A percentile compares a stretch with the other conserved stretches of the same genome.
Evolutionary conservation across 2,888 invertebrate species (phyloP).

Genomic region (Machimus rusticus): DNA sequence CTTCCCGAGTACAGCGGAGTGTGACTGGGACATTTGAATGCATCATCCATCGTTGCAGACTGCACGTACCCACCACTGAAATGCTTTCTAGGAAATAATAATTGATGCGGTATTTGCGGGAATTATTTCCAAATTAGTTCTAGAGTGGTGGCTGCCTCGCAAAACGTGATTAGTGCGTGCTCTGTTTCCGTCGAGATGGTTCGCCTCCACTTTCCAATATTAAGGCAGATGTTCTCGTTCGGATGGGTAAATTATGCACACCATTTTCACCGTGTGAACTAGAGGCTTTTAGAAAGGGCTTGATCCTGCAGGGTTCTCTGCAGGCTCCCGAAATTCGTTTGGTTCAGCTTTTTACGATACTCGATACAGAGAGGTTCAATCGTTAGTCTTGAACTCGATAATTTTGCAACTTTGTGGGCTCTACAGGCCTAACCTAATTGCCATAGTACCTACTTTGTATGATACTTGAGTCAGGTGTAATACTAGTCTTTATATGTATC

Average conservation of each 20-base stretch:
- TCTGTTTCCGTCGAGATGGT: neutral
- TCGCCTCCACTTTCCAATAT: neutral
- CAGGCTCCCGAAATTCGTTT: neutral
- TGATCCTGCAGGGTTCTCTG: neutral
- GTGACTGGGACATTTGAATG: neutral
- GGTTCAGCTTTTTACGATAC: neutral
- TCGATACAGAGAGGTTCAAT: neutral
- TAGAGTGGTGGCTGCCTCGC: neutral
- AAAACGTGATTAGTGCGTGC: neutral
- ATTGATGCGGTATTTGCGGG: slow-evolving; percentile 7
- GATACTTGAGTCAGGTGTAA: neutral
- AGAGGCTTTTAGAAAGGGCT: neutral
- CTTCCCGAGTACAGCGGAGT: neutral
- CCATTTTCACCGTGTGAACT: neutral
- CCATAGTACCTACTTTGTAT: neutral
- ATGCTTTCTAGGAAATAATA: neutral
- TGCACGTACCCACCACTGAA: neutral
- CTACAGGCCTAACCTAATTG: neutral
- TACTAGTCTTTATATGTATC: neutral
- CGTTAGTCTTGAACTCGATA: neutral
- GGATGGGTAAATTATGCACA: neutral
- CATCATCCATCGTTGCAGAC: neutral
- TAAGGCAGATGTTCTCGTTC: neutral
- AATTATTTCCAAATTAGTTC: slow-evolving; percentile 15
- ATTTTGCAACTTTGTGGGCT: neutral